phyloP scores from a whole-genome alignment of 2,888 invertebrate species.

The Drosophila tanythrix region DNA sequence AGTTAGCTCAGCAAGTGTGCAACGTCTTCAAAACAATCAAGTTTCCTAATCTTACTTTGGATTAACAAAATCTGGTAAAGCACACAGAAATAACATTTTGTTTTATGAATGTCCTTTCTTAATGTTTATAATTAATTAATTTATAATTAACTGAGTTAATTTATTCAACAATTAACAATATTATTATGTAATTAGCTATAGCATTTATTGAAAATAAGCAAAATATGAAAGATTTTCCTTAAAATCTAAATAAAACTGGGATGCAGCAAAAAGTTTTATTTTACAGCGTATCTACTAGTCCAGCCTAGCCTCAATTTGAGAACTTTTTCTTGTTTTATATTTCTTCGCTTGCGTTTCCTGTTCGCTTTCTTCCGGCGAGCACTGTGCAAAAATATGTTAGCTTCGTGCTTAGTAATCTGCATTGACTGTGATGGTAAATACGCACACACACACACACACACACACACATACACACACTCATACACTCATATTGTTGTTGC shows the following conservation, averaged over 20 bases:
- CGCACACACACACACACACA: constrained; percentile 16
- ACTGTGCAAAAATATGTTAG: constrained; percentile 69
- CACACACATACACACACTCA: background rate
- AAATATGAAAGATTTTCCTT: background rate
- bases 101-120: background rate
- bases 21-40: background rate
- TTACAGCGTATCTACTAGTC: background rate
- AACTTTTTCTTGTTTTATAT: constrained; percentile 8
- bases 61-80: too few relatives aligned
- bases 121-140: background rate
- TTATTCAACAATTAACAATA: background rate
- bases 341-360: constrained; percentile 60
- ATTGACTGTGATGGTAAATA: constrained; percentile 32
- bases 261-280: background rate
- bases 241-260: background rate
- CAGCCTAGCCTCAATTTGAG: background rate
- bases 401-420: constrained; percentile 75
- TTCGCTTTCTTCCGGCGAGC: constrained; percentile 33
- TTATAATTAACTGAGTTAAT: background rate
- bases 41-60: background rate
- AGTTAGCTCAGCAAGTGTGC: background rate
- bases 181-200: background rate
- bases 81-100: background rate
- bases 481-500: constrained; percentile 31
- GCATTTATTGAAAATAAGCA: background rate